Percentiles rank a stretch among this genome's conserved stretches.
Conservation (phyloP, 2,888 invertebrate species). For the Dyspetes luteomarginatus region DNA sequence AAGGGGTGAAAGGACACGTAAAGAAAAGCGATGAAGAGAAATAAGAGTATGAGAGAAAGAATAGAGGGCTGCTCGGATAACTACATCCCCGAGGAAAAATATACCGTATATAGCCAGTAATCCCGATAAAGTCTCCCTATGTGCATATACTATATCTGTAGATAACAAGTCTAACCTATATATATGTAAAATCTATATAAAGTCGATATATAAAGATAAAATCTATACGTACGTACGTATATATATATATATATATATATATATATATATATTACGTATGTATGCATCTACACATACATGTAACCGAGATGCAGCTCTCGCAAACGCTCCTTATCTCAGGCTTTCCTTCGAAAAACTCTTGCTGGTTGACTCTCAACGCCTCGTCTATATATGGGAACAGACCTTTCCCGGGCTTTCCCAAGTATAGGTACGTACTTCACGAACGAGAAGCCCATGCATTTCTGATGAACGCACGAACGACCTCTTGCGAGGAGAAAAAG, state of each 20-base stretch:
- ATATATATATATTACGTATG: neutral
- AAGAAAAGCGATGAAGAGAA: constrained; percentile 37
- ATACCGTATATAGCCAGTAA: constrained; percentile 67
- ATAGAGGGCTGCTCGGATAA: constrained; percentile 27
- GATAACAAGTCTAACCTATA: neutral
- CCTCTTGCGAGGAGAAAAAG: neutral
- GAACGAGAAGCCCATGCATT: constrained; percentile 78
- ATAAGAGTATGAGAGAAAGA: neutral
- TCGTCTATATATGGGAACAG: constrained; percentile 35
- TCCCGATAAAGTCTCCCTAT: constrained; percentile 76
- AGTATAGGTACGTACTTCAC: neutral
- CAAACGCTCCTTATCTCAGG: constrained; percentile 49
- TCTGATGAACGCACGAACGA: constrained; percentile 79
- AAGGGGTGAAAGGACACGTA: constrained; percentile 22
- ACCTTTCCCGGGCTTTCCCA: constrained; percentile 42
- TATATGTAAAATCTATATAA: neutral
- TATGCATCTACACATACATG: neutral
- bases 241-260: neutral
- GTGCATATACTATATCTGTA: too few relatives aligned
- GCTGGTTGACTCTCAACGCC: constrained; percentile 44
- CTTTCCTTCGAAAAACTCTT: constrained; percentile 48
- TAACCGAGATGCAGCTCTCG: constrained; percentile 33
- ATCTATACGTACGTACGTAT: neutral
- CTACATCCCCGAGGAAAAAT: constrained; percentile 70
- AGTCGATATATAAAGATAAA: constrained; percentile 5